phyloP scores from a whole-genome alignment of 2,113 vertebrate genomes.

The Esox niger region DNA sequence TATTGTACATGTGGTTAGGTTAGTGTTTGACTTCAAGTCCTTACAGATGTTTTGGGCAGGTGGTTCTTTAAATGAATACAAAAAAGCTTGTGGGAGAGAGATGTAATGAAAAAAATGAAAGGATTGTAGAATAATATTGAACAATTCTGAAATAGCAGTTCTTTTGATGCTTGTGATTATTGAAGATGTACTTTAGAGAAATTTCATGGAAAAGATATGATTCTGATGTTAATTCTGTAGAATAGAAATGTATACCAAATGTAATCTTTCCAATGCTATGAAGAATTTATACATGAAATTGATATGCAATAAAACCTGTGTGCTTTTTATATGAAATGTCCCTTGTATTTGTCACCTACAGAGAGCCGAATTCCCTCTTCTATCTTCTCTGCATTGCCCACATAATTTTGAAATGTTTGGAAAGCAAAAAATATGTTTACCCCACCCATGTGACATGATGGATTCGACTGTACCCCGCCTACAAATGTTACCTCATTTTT shows the following conservation, averaged over 20 bases:
- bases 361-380: neutral
- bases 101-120: constrained; percentile 71
- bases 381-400: no score
- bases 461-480: no score
- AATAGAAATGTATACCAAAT: constrained; percentile 99
- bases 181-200: constrained; percentile 92
- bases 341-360: constrained; percentile 40
- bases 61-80: constrained; percentile 74
- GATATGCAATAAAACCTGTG: constrained; percentile 99
- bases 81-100: constrained; percentile 74
- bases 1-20: constrained; percentile 90
- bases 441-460: no score
- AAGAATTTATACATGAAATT: constrained; percentile 99
- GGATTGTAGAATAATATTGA: constrained; percentile 82
- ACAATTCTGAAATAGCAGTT: constrained; percentile 82
- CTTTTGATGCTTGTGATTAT: constrained; percentile 92
- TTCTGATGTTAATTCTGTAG: constrained; percentile 96
- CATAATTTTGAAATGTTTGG: no score
- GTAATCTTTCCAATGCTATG: constrained; percentile 98
- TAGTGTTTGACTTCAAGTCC: constrained; percentile 83
- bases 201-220: constrained; percentile 88
- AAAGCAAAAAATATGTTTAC: no score
- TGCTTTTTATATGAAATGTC: constrained; percentile 88
- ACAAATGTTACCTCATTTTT: no score
- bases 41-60: constrained; percentile 66